Percentiles rank a stretch among this genome's conserved stretches.
phyloP scores from a whole-genome alignment of 2,888 invertebrate species.

The Oscheius myriophilus region DNA sequence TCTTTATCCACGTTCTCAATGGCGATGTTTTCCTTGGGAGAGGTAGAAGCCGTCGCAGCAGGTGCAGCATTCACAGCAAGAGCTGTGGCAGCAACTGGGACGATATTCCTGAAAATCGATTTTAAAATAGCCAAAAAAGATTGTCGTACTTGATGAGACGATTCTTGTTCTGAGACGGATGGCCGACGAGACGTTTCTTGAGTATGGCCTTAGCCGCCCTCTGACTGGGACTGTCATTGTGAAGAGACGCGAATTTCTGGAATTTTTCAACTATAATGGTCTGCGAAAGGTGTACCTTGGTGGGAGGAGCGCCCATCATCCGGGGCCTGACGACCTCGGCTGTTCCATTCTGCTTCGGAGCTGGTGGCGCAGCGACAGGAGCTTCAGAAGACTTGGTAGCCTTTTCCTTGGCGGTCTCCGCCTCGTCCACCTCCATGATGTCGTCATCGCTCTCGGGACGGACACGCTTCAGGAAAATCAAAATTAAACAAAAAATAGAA shows the following conservation, averaged over 20 bases:
- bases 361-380: background rate
- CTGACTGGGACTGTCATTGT: background rate
- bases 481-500: background rate
- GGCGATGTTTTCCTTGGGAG: too few species aligned
- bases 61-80: too few species aligned
- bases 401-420: slow-evolving; percentile 4
- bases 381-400: background rate
- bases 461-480: slow-evolving; percentile 15
- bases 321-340: slow-evolving; percentile 4
- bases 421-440: slow-evolving; percentile 18
- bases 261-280: background rate
- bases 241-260: background rate
- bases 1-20: too few species aligned
- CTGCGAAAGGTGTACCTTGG: too few species aligned
- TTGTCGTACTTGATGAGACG: slow-evolving; percentile 9
- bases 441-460: slow-evolving; percentile 26
- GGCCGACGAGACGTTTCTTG: slow-evolving; percentile 16
- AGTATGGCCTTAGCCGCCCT: slow-evolving; percentile 13
- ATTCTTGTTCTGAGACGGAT: slow-evolving; percentile 3
- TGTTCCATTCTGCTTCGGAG: background rate
- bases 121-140: too few species aligned
- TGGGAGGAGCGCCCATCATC: slow-evolving; percentile 37
- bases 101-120: too few species aligned
- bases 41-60: too few species aligned
- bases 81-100: too few species aligned